Base-by-base conservation (phyloP, 2,113 vertebrate genomes). In the Melanotaenia duboulayi region DNA sequence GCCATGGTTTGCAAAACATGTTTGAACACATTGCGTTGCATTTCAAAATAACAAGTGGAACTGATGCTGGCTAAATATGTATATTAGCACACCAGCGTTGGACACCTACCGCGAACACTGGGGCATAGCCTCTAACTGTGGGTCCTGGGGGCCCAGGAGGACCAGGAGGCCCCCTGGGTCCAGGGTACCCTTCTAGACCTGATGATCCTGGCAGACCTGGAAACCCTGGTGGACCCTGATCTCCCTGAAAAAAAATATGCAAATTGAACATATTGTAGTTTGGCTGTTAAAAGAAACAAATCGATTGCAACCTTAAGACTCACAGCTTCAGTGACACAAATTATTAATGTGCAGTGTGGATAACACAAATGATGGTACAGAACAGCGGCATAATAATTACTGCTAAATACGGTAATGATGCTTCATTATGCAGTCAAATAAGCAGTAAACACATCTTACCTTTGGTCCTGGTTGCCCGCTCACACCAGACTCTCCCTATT, bases 401-500 rank as follows among this genome's bases (percentile, higher is more conserved):
- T 19, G 2, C 2, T 11, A 20, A 44, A n/a, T 68, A 16, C 13
- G 0, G 2, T 16, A 11, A 17, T 42, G 9, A 50, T 42, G 17
- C n/a, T 49, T 65, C 51, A 44, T 13, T 65, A 44, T 11, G 19
- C 2, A 20, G 4, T 67, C 1, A 59, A 23, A 46, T 16, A 42
- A 46, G 39, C 22, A 0, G 46, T n/a, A 19, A 76, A 60, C 22
- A 23, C 24, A 37, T 61, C 11, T 60, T 94, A 98, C 97, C 96
- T 97, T 97, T 73, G 86, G 82, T 87, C 97, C 97, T n/a, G 71
- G 51, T 19, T 81, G 71, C 42, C 97, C 97, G 20, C 72, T 83
- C 22, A 83, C 73, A 44, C 97, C 97, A 72, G 76, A 79, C 51
- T 95, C 94, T 74, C 97, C 97, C 97, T 98, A 91, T 75, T 80